Evolutionary conservation across 1,140 invertebrate genomes (phyloP).

Genomic region (Octopus sinensis): DNA sequence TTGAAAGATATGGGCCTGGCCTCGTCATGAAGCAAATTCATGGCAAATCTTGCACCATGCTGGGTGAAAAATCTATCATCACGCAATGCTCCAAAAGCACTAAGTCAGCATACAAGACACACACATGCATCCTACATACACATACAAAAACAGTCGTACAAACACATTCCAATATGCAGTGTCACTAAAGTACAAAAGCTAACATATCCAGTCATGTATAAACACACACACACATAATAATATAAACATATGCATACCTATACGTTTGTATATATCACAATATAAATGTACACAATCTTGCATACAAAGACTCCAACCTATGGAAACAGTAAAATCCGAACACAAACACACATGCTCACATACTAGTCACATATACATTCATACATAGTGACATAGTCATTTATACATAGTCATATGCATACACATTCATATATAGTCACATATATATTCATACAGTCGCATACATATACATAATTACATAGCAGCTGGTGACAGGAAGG

Average conservation of each 20-base stretch:
- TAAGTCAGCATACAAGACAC: background rate
- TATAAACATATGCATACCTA: conserved; percentile 3
- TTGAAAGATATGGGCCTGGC: too few species aligned
- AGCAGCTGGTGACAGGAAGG: background rate
- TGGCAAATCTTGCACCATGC: too few species aligned
- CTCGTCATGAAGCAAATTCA: too few species aligned
- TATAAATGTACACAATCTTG: background rate
- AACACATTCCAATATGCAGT: too few species aligned
- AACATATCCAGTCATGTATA: conserved; percentile 19
- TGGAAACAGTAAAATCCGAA: too few species aligned
- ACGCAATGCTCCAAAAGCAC: background rate
- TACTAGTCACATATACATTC: background rate
- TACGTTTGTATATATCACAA: too few species aligned
- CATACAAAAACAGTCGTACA: too few species aligned
- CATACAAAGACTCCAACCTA: background rate
- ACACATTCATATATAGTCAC: background rate
- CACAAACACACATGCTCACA: background rate
- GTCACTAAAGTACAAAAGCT: too few species aligned
- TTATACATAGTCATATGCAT: too few species aligned
- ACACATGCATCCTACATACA: too few species aligned
- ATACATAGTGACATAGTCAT: too few species aligned
- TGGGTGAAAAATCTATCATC: too few species aligned
- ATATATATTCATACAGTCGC: background rate
- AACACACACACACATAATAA: conserved; percentile 12
- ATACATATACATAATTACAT: background rate